These are phyloP conservation scores for Geodia barretti DNA, from an alignment of 37 sponge, comb jelly and placozoan species.

Conservation along the genomic window DNA sequence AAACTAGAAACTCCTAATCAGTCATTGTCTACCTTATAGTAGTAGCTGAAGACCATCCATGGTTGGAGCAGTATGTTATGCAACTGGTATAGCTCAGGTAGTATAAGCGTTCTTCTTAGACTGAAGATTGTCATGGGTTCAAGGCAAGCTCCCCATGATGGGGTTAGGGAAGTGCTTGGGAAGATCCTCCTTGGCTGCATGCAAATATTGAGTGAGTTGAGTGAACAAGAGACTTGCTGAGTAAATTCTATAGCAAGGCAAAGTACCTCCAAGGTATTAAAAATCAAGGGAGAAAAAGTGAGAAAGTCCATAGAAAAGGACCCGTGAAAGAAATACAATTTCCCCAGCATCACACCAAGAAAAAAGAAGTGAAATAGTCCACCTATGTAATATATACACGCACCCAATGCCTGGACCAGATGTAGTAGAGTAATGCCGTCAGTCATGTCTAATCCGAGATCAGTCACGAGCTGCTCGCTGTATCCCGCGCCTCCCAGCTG, in stretches of 20 bases:
- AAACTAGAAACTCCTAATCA: no score
- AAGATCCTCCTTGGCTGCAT: conserved; percentile 48
- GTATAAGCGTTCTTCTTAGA: no score
- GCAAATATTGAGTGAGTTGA: not conserved
- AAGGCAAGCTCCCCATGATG: not conserved
- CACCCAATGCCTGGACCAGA: conserved; percentile 42
- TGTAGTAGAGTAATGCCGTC: conserved; percentile 66
- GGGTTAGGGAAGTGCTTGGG: conserved; percentile 47
- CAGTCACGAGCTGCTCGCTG: conserved; percentile 34
- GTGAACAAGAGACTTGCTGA: not conserved
- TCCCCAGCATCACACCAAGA: not conserved
- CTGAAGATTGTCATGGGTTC: no score
- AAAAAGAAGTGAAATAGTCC: not conserved
- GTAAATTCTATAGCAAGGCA: not conserved
- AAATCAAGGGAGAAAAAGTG: not conserved
- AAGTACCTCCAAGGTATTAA: not conserved
- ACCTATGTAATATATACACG: not conserved
- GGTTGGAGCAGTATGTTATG: no score
- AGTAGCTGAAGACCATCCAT: no score
- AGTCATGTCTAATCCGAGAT: conserved; percentile 61
- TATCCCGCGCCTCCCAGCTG: conserved; percentile 30
- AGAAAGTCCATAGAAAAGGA: not conserved
- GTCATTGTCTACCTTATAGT: no score
- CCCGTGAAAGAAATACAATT: not conserved
- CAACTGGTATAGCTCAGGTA: no score